Conservation (phyloP, 2,888 invertebrate genomes). For the Agrotis clavis region DNA sequence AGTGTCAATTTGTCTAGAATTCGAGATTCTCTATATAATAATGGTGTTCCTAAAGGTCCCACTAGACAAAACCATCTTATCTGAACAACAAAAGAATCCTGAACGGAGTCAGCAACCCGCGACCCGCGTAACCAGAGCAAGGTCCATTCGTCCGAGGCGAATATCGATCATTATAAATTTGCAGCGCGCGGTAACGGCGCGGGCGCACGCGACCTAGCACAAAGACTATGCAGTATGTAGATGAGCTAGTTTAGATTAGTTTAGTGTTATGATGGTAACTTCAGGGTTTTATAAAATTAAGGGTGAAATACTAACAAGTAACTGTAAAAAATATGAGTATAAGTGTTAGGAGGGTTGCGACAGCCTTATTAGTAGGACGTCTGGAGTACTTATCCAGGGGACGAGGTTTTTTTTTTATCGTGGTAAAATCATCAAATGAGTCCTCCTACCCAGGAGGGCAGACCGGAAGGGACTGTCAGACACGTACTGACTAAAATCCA, state of each 20-base stretch:
- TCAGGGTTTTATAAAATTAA: not conserved
- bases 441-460: too few species aligned
- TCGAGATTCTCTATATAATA: too few species aligned
- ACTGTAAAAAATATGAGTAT: not conserved
- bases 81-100: conserved; percentile 44
- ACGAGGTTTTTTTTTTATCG: too few species aligned
- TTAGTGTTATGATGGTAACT: not conserved
- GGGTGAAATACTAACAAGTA: not conserved
- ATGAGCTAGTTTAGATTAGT: conserved; percentile 19
- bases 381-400: too few species aligned
- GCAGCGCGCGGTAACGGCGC: conserved; percentile 86
- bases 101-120: conserved; percentile 53
- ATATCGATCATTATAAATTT: conserved; percentile 90
- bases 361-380: too few species aligned
- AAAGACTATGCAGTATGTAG: conserved; percentile 74
- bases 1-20: not conserved
- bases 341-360: not conserved
- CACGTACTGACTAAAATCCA: too few species aligned
- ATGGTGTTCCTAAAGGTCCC: too few species aligned
- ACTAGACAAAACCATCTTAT: not conserved
- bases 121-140: conserved; percentile 80
- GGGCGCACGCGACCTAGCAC: conserved; percentile 87
- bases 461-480: too few species aligned
- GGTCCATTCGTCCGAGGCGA: conserved; percentile 82
- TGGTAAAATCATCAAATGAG: too few species aligned